Evolutionary conservation across 2,797 vertebrate genomes (phyloP).

Genomic region (Cygnus olor): DNA sequence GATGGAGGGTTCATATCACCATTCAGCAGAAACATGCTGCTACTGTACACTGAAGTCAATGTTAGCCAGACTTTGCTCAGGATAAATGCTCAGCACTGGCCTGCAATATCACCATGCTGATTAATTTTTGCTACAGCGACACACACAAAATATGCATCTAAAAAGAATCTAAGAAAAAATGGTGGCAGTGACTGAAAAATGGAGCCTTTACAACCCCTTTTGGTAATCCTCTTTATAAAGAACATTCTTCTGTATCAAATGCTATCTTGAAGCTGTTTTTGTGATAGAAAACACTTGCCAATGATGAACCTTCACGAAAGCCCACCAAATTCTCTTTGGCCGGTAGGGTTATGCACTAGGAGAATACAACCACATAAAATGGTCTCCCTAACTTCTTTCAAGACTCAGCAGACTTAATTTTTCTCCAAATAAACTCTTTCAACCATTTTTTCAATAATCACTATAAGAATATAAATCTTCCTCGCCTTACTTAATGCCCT

Average conservation of each 20-base stretch:
- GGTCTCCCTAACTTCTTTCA: background rate
- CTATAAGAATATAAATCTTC: background rate
- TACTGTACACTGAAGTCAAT: conserved; percentile 5
- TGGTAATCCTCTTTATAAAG: background rate
- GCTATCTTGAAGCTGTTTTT: background rate
- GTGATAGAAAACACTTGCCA: background rate
- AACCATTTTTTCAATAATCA: background rate
- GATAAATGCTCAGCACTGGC: conserved; percentile 13
- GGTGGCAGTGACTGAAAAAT: background rate
- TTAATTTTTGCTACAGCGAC: background rate
- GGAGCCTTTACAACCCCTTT: background rate
- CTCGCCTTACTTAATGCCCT: background rate
- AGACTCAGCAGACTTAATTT: background rate
- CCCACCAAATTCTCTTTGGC: background rate
- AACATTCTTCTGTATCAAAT: background rate
- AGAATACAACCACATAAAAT: background rate
- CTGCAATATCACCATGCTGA: conserved; percentile 11
- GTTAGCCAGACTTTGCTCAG: conserved; percentile 29
- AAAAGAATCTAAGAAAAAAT: background rate
- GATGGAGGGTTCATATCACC: conserved; percentile 27
- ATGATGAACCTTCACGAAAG: background rate
- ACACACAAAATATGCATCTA: background rate
- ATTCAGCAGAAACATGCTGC: conserved; percentile 18
- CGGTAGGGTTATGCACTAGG: background rate
- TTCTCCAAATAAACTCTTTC: background rate